Conservation (phyloP, 1,140 invertebrate genomes). For the Nymphalis io region DNA sequence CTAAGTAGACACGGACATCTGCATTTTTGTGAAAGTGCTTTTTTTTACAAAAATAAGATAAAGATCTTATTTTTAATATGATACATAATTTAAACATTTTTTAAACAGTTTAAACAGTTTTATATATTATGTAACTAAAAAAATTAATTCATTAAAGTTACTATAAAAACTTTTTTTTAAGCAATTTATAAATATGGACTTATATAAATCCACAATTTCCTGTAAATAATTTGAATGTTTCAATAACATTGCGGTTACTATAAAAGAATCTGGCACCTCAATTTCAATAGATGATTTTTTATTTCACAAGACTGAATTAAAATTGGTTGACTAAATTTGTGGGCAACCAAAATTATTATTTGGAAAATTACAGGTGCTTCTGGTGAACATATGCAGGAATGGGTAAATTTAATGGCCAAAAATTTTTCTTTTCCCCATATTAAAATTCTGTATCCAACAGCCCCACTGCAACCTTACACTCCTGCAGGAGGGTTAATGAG, state of each 20-base stretch:
- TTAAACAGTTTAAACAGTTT: background rate
- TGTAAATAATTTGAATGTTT: too few species aligned
- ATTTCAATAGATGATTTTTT: background rate
- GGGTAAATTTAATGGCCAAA: slow-evolving; percentile 83
- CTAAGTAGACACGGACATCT: too few species aligned
- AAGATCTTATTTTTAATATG: too few species aligned
- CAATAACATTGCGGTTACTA: background rate
- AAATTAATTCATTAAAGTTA: too few species aligned
- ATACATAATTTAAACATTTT: too few species aligned
- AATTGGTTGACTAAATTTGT: background rate
- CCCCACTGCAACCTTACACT: slow-evolving; percentile 85
- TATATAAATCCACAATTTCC: too few species aligned
- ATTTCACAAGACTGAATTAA: too few species aligned
- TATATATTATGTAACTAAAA: too few species aligned
- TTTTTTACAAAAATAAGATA: too few species aligned
- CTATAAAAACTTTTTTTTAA: too few species aligned
- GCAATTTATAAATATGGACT: too few species aligned
- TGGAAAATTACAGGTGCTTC: slow-evolving; percentile 80
- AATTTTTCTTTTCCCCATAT: slow-evolving; percentile 85
- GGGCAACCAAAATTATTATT: background rate
- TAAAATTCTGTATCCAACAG: slow-evolving; percentile 86
- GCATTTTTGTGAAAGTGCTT: too few species aligned
- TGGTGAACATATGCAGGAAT: slow-evolving; percentile 83
- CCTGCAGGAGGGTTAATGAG: slow-evolving; percentile 82
- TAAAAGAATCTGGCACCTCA: background rate